Evolutionary conservation across 1,140 invertebrate species (phyloP).

Genomic region (Belonocnema kinseyi): DNA sequence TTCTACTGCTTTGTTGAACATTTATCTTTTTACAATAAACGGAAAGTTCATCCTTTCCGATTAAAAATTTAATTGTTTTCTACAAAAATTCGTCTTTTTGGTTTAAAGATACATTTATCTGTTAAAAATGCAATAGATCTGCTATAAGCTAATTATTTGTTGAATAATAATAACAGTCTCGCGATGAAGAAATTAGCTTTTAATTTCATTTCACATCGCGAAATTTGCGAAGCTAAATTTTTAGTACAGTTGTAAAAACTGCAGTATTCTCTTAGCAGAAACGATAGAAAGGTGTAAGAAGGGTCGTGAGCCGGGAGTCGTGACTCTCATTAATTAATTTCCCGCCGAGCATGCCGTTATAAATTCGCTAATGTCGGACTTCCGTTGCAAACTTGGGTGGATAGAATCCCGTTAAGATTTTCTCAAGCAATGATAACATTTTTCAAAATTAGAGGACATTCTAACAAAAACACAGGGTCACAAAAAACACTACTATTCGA

Average conservation of each 20-base stretch:
- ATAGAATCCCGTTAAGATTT: slow-evolving; percentile 9
- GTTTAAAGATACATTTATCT: too few relatives aligned
- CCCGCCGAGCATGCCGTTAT: not conserved
- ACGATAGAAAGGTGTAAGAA: not conserved
- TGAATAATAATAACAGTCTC: too few relatives aligned
- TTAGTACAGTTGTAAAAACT: not conserved
- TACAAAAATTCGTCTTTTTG: too few relatives aligned
- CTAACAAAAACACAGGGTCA: not conserved
- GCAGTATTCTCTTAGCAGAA: not conserved
- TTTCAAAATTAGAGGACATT: slow-evolving; percentile 1
- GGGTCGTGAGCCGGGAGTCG: not conserved
- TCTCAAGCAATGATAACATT: slow-evolving; percentile 3
- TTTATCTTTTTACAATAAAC: too few relatives aligned
- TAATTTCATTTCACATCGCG: not conserved
- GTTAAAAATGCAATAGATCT: too few relatives aligned
- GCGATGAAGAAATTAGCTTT: not conserved
- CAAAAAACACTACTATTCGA: too few relatives aligned
- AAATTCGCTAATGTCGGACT: not conserved
- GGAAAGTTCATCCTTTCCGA: too few relatives aligned
- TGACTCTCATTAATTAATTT: slow-evolving; percentile 24
- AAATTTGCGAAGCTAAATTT: not conserved
- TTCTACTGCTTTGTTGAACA: too few relatives aligned
- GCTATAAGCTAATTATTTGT: too few relatives aligned
- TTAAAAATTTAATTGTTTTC: too few relatives aligned
- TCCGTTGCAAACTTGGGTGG: not conserved